These are phyloP conservation scores for Coelinius sp. DNA, from an alignment of 2,888 invertebrate genomes.

Conservation along the genomic window DNA sequence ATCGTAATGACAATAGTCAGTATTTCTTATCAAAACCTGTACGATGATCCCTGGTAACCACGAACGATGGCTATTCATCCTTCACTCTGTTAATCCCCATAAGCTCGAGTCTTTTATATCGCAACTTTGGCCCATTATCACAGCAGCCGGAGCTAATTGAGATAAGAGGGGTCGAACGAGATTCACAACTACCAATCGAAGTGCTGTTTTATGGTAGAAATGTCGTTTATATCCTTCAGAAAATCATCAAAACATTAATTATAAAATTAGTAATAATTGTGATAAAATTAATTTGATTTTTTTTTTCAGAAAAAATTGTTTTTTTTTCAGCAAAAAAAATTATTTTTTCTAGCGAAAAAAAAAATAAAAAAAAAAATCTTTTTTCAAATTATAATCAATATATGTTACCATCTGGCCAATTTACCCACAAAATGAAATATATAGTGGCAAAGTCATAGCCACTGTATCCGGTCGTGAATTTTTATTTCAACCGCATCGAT, in stretches of 20 bases:
- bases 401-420: no score
- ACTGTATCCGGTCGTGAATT: slow-evolving; percentile 17
- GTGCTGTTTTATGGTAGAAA: no score
- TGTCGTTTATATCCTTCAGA: no score
- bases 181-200: neutral
- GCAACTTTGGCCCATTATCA: neutral
- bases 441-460: neutral
- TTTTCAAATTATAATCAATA: no score
- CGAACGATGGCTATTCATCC: slow-evolving; percentile 1
- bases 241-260: no score
- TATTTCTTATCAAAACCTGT: neutral
- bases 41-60: neutral
- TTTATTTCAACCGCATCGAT: neutral
- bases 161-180: slow-evolving; percentile 1
- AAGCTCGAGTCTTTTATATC: slow-evolving; percentile 12
- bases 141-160: neutral
- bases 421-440: neutral
- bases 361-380: no score
- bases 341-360: no score
- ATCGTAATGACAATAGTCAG: neutral
- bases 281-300: no score
- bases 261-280: no score
- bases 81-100: slow-evolving; percentile 1
- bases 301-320: no score
- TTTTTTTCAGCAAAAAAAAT: no score